Base-by-base conservation (phyloP, 1,140 invertebrate genomes). In the Microplitis mediator region DNA sequence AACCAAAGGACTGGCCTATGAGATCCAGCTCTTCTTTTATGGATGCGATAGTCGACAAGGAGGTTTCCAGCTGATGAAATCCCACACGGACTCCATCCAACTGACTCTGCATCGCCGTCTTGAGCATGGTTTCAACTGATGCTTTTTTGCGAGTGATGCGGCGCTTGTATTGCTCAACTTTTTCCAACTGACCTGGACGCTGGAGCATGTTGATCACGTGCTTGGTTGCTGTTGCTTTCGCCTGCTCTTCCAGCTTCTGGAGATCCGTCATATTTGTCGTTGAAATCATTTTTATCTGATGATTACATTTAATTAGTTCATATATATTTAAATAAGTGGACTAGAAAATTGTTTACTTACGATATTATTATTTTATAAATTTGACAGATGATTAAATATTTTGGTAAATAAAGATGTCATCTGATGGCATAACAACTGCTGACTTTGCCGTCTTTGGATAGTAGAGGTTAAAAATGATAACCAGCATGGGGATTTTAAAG, bases 51-150 rank as follows among this genome's bases (percentile, higher is more conserved):
- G 97, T 95, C 79, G 93, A 90, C 31, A 96, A 86, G 54, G 95
- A 94, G 35, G 90, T 90, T 77, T 95, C 91, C 13, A 99, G 86
- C 82, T 98, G 95, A 80, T 94, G 93, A n/a, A 99, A 90, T 0
- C 97, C 98, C 9, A 95, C 94, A 78, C 94, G 90, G 0, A 99
- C 97, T 0, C 97, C 97, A 88, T 99, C 98, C 51, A 99, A 85
- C 87, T 99, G 97, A 79, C 96, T 97, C 87, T 99, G 97, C 88
- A 99, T 96, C 4, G 97, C 96, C n/a, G 97, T 98, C 88, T 99
- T 98, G 14, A 99, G 85, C 90, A 98, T 95, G 11, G 97, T 96
- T 88, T 99, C 98, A 32, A 98, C 95, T 4, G 97, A 98, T 1
- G 95, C 95, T 88, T 98, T 94, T 74, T 97, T 95, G 14, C 94